Base-by-base conservation (phyloP, 2,888 invertebrate species). In the Atethmia centrago region DNA sequence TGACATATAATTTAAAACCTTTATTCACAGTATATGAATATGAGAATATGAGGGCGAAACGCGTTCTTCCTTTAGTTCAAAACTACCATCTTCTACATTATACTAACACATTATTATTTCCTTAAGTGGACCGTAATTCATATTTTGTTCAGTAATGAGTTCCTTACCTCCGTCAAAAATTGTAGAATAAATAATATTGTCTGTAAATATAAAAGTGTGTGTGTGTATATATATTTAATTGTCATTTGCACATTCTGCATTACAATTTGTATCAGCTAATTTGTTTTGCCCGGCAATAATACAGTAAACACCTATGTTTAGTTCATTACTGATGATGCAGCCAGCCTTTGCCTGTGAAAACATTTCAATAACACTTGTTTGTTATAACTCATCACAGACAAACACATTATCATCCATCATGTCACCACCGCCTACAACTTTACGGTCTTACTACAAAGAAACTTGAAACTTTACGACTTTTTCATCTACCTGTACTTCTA, bases 1-100 rank as follows among this genome's bases (percentile, higher is more conserved):
- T 80, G 85, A 61, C 83, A 72, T 40, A 53, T 68, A 62, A 86
- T 82, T 85, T 74, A 68, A 76, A 78, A 53, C 68, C 55, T 71
- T 71, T 65, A 62, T 71, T 71, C 77, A 21, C 42, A 0, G 10
- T 56, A 31, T 12, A 3, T 49, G 4, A 59, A 31, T 12, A 3
- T 49, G 4, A 59, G 56, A 71, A 58, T 76, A 36, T 58, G 36
- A 63, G 19, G 3, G 9, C 14, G 21, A 61, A 53, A 42, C 1
- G 9, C 1, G 10, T 45, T 51, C 9, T 25, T 40, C 3, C 8
- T 56, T 19, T 12, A 8, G 25, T 8, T 63, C 9, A 28, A 21
- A 63, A 45, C 21, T 21, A 45, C 2, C 3, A 25, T 28, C 1
- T 62, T 5, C 10, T 25, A 3, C 25, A 25, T 28, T 42, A 9